Percentiles rank a stretch among this genome's conserved stretches.
Conservation (phyloP, 2,888 invertebrate species). For the Petrophora chlorosata region DNA sequence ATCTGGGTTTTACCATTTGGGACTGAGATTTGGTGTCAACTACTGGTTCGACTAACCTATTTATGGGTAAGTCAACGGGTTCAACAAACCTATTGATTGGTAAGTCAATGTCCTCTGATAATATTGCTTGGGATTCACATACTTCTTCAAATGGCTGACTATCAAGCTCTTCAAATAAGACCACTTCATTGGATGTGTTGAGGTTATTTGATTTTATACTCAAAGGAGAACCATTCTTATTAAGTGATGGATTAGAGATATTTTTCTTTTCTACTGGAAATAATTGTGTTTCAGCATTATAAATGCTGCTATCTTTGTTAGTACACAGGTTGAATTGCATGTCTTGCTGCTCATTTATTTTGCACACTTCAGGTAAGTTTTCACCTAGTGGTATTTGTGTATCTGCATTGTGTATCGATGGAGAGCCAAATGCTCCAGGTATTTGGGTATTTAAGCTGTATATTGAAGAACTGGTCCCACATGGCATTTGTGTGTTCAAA, state of each 20-base stretch:
- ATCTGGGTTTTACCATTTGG: slow-evolving; percentile 24
- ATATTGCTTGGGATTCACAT: slow-evolving; percentile 63
- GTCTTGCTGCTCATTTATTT: slow-evolving; percentile 56
- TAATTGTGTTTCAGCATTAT: slow-evolving; percentile 51
- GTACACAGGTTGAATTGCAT: slow-evolving; percentile 55
- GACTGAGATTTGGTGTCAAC: slow-evolving; percentile 23
- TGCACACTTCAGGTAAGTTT: slow-evolving; percentile 51
- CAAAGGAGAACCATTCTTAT: slow-evolving; percentile 2
- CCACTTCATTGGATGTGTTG: slow-evolving; percentile 59
- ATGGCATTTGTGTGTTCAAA: not conserved
- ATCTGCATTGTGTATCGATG: slow-evolving; percentile 23
- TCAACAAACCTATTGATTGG: slow-evolving; percentile 23
- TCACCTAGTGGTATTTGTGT: slow-evolving; percentile 32
- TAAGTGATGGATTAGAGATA: not conserved
- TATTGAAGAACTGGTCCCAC: slow-evolving; percentile 10
- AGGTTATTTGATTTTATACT: slow-evolving; percentile 20
- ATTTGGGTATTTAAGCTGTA: slow-evolving; percentile 25
- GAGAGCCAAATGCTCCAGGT: slow-evolving; percentile 4
- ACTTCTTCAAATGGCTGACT: slow-evolving; percentile 48
- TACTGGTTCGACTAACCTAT: slow-evolving; percentile 20
- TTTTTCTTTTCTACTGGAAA: slow-evolving; percentile 25
- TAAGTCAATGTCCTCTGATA: slow-evolving; percentile 46
- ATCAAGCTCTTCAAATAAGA: slow-evolving; percentile 65
- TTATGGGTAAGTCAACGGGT: slow-evolving; percentile 28
- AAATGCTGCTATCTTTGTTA: slow-evolving; percentile 50